phyloP scores from a whole-genome alignment of 2,888 invertebrate genomes.

The Drosophila quasianomalipes region DNA sequence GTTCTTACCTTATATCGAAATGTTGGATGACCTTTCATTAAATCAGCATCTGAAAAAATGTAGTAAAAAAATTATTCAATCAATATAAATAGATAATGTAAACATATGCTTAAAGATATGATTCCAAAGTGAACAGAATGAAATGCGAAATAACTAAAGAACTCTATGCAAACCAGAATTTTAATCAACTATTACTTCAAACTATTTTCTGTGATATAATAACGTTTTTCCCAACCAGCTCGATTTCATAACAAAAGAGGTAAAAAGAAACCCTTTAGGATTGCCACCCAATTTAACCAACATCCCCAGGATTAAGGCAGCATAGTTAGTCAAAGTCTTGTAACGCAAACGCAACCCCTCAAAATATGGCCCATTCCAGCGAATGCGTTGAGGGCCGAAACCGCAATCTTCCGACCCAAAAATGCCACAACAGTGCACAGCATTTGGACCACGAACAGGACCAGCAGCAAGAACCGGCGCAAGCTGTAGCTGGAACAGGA shows the following conservation, averaged over 20 bases:
- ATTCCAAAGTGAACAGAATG: neutral
- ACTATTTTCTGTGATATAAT: neutral
- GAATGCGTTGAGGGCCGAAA: conserved; percentile 25
- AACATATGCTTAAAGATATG: neutral
- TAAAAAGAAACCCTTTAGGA: neutral
- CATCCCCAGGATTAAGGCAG: conserved; percentile 23
- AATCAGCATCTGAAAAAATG: neutral
- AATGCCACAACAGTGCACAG: conserved; percentile 7
- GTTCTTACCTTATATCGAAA: neutral
- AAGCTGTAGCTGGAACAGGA: neutral
- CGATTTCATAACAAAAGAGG: neutral
- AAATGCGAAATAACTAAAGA: neutral
- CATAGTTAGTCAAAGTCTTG: conserved; percentile 41
- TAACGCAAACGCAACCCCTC: neutral
- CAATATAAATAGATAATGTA: neutral
- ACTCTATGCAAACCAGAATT: neutral
- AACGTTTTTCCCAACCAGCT: neutral
- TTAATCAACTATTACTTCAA: neutral
- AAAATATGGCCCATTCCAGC: neutral
- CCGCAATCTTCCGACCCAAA: conserved; percentile 36
- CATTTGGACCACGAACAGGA: conserved; percentile 4
- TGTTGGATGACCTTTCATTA: neutral
- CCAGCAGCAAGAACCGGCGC: neutral
- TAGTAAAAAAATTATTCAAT: neutral
- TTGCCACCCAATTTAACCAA: conserved; percentile 35